Percentiles rank a stretch among this genome's conserved stretches.
These are phyloP conservation scores for Lasioglossum zephyrum DNA, from an alignment of 2,888 invertebrate species.

Conservation along the genomic window DNA sequence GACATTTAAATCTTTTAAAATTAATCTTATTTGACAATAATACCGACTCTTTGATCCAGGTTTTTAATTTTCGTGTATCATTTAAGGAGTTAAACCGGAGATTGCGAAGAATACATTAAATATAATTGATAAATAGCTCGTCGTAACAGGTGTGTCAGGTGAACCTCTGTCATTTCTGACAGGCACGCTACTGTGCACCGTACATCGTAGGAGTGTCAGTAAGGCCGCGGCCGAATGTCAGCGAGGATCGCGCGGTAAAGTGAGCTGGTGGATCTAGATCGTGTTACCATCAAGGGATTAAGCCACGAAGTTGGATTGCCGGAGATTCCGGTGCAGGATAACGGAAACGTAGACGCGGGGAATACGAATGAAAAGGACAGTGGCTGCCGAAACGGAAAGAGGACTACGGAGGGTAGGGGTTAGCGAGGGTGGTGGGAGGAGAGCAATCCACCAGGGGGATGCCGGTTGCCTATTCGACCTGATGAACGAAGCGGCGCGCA, in stretches of 20 bases:
- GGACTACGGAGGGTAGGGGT: constrained; percentile 4
- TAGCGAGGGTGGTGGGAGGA: constrained; percentile 24
- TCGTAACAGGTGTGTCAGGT: not conserved
- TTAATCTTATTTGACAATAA: too few relatives aligned
- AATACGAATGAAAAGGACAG: constrained; percentile 48
- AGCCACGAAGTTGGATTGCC: constrained; percentile 70
- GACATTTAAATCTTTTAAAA: too few relatives aligned
- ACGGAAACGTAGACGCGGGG: constrained; percentile 59
- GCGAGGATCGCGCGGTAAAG: constrained; percentile 54
- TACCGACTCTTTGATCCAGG: too few relatives aligned
- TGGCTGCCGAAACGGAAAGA: constrained; percentile 33
- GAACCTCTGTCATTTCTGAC: not conserved
- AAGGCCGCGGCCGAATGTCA: constrained; percentile 63
- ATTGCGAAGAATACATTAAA: not conserved
- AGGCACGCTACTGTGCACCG: too few relatives aligned
- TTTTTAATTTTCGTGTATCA: too few relatives aligned
- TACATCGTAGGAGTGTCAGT: constrained; percentile 57
- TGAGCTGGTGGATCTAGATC: constrained; percentile 62
- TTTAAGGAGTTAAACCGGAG: not conserved
- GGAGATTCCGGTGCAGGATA: constrained; percentile 65
- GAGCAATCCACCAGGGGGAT: constrained; percentile 45
- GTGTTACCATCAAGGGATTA: constrained; percentile 73
- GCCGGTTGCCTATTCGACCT: constrained; percentile 64
- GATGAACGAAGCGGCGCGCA: constrained; percentile 76
- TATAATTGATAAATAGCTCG: not conserved